Evolutionary conservation across 2,797 vertebrate genomes (phyloP).

Genomic region (Bufotes viridis): DNA sequence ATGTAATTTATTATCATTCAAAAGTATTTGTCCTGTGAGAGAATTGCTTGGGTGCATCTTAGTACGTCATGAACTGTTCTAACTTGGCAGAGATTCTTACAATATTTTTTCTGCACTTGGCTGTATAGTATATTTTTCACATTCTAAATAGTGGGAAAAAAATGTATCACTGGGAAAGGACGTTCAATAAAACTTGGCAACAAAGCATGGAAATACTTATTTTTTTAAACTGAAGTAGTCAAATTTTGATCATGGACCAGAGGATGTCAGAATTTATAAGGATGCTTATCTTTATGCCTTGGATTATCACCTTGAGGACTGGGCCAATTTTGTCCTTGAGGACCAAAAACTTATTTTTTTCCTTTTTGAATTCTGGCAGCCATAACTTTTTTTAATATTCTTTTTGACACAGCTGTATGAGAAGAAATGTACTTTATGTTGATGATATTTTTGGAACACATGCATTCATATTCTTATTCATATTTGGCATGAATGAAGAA

Average conservation of each 20-base stretch:
- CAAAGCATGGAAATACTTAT: background rate
- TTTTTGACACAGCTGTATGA: no score
- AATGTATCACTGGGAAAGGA: background rate
- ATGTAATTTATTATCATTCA: background rate
- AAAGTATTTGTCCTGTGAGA: conserved; percentile 6
- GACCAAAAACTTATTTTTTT: no score
- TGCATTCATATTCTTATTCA: no score
- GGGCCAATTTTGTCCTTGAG: no score
- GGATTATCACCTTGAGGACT: no score
- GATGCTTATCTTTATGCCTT: background rate
- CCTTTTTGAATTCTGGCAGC: no score
- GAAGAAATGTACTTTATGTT: no score
- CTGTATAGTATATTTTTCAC: background rate
- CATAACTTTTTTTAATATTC: no score
- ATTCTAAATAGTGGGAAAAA: background rate
- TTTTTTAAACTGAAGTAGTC: background rate
- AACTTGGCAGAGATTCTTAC: background rate
- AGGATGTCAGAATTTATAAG: background rate
- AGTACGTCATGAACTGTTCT: background rate
- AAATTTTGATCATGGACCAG: background rate
- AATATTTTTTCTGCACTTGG: background rate
- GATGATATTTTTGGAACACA: no score
- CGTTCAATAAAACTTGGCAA: background rate
- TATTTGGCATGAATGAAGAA: no score
- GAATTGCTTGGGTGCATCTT: background rate